Conservation (phyloP, 2,113 vertebrate genomes). For the Ailuropoda melanoleuca region DNA sequence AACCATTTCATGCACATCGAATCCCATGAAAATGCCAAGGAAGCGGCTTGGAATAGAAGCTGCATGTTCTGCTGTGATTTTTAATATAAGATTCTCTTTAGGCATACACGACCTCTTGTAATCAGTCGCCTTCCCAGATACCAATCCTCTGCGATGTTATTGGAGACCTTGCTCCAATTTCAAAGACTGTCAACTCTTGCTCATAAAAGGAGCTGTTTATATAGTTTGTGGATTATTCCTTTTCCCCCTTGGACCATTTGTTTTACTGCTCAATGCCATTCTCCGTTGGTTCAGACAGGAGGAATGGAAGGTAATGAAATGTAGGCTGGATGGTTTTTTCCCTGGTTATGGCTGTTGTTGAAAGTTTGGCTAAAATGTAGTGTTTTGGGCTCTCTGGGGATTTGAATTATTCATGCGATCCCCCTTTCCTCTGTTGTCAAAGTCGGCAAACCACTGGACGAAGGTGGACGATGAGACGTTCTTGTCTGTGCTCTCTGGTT, state of each 20-base stretch:
- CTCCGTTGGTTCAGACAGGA: slow-evolving; percentile 23
- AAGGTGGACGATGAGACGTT: not conserved
- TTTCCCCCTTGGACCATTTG: slow-evolving; percentile 34
- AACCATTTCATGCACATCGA: not conserved
- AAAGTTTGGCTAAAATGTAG: slow-evolving; percentile 21
- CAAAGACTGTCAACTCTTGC: slow-evolving; percentile 51
- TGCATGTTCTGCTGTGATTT: not conserved
- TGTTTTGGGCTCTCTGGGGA: not conserved
- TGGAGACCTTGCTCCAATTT: slow-evolving; percentile 35
- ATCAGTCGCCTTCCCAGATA: not conserved
- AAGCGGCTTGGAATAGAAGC: not conserved
- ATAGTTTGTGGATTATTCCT: slow-evolving; percentile 37
- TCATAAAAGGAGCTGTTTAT: slow-evolving; percentile 49
- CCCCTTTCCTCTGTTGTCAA: not conserved
- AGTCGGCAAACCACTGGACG: not conserved
- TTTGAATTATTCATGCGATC: not conserved
- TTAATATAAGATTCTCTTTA: slow-evolving; percentile 11
- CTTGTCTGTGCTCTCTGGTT: not conserved
- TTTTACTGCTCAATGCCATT: slow-evolving; percentile 33
- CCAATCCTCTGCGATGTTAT: not conserved
- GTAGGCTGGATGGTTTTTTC: not conserved
- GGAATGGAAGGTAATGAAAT: slow-evolving; percentile 42
- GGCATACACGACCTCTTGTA: not conserved
- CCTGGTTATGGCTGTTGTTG: not conserved
- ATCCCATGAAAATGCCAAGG: not conserved